Evolutionary conservation across 2,797 vertebrate genomes (phyloP).

Genomic region (Enoplosus armatus): DNA sequence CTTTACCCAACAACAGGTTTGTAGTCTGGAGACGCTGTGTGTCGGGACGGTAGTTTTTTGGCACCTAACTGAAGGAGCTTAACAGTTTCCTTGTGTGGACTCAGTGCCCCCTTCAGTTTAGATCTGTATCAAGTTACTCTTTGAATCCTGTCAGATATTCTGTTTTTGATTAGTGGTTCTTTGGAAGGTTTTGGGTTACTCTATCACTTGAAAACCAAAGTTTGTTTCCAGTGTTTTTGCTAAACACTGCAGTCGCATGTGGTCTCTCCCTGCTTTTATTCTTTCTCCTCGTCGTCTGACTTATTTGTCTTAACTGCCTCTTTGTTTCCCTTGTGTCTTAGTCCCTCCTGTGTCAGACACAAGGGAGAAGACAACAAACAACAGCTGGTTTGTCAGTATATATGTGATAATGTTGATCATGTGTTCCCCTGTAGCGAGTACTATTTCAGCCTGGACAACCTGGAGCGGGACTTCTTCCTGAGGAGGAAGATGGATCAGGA

Average conservation of each 20-base stretch:
- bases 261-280: not conserved
- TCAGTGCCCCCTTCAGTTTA: constrained; percentile 9
- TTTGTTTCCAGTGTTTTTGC: not conserved
- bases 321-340: too few species aligned
- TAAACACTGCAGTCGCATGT: not conserved
- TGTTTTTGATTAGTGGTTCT: constrained; percentile 25
- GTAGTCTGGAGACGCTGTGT: not conserved
- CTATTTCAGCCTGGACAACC: constrained; percentile 98
- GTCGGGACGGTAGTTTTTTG: constrained; percentile 18
- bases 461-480: constrained; percentile 97
- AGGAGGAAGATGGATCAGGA: constrained; percentile 96
- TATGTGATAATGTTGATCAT: not conserved
- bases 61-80: not conserved
- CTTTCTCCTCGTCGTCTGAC: not conserved
- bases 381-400: not conserved
- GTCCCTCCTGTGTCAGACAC: not conserved
- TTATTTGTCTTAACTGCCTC: not conserved
- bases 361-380: not conserved
- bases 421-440: constrained; percentile 88
- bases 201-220: not conserved
- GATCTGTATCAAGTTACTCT: not conserved
- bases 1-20: not conserved
- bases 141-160: not conserved
- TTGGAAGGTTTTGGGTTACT: not conserved
- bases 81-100: constrained; percentile 21